phyloP scores from a whole-genome alignment of 2,888 invertebrate genomes.

The Lacanobia oleracea region DNA sequence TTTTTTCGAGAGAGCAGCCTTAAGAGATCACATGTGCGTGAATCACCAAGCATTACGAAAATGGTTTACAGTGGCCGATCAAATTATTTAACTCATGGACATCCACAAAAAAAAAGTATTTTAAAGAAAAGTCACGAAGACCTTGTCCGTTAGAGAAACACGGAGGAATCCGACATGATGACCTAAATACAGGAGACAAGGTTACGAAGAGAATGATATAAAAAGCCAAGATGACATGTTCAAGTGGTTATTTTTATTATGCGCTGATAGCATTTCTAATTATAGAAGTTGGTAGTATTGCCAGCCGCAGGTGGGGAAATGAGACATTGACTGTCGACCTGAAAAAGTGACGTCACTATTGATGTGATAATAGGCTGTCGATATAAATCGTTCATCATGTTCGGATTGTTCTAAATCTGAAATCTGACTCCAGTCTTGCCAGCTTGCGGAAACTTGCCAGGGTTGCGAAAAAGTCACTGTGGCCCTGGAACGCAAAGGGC shows the following conservation, averaged over 20 bases:
- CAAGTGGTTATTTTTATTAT: slow-evolving; percentile 51
- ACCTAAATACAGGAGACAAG: slow-evolving; percentile 60
- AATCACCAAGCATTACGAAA: not conserved
- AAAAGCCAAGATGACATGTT: slow-evolving; percentile 55
- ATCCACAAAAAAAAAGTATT: slow-evolving; percentile 17
- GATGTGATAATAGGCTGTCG: too few species aligned
- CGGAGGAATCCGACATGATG: slow-evolving; percentile 46
- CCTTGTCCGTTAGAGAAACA: slow-evolving; percentile 40
- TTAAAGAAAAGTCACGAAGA: slow-evolving; percentile 32
- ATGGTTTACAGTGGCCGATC: not conserved
- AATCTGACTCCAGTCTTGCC: too few species aligned
- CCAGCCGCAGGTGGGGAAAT: slow-evolving; percentile 28
- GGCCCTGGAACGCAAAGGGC: too few species aligned
- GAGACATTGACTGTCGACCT: slow-evolving; percentile 8
- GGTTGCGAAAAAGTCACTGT: too few species aligned
- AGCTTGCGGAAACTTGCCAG: too few species aligned
- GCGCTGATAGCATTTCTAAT: slow-evolving; percentile 46
- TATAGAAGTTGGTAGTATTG: slow-evolving; percentile 37
- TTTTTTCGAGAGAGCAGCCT: too few species aligned
- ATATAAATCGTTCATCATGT: too few species aligned
- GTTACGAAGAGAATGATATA: slow-evolving; percentile 45
- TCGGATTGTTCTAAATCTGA: too few species aligned
- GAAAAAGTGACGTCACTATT: not conserved
- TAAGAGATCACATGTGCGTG: too few species aligned
- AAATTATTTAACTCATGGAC: not conserved